These are phyloP conservation scores for Acanthopleura granulata DNA, from an alignment of 2,888 invertebrate species.

Conservation along the genomic window DNA sequence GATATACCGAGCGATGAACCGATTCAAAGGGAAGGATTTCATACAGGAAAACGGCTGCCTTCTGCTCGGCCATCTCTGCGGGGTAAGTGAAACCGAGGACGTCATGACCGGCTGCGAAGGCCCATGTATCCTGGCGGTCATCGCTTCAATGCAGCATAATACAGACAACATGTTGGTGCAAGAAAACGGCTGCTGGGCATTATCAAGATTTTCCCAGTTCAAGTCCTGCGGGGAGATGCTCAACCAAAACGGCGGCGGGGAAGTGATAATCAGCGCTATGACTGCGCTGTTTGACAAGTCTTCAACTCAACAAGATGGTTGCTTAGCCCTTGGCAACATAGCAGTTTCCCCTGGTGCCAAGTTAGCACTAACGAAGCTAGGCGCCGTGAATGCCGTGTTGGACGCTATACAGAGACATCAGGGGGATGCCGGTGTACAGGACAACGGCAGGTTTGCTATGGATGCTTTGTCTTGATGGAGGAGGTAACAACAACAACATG, in stretches of 20 bases:
- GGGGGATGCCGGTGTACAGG: background rate
- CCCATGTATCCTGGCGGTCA: background rate
- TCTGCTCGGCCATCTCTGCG: background rate
- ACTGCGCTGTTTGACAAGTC: background rate
- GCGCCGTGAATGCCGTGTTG: background rate
- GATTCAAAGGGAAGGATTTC: background rate
- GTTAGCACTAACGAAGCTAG: background rate
- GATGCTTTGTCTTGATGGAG: background rate
- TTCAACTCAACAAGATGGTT: background rate
- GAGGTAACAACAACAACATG: too few relatives aligned
- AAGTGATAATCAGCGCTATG: constrained; percentile 1
- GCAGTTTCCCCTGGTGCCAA: background rate
- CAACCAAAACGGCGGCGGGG: background rate
- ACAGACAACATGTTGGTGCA: background rate
- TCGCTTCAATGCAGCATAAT: background rate
- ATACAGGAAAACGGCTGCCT: constrained; percentile 11
- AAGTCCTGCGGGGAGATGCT: background rate
- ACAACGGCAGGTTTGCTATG: background rate
- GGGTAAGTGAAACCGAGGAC: background rate
- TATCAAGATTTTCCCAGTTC: background rate
- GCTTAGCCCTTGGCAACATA: background rate
- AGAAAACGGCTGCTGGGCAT: constrained; percentile 13
- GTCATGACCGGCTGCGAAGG: background rate
- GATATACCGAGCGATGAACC: background rate
- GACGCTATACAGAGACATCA: constrained; percentile 1